Conservation (phyloP, 2,797 vertebrate genomes). For the Echiichthys vipera region DNA sequence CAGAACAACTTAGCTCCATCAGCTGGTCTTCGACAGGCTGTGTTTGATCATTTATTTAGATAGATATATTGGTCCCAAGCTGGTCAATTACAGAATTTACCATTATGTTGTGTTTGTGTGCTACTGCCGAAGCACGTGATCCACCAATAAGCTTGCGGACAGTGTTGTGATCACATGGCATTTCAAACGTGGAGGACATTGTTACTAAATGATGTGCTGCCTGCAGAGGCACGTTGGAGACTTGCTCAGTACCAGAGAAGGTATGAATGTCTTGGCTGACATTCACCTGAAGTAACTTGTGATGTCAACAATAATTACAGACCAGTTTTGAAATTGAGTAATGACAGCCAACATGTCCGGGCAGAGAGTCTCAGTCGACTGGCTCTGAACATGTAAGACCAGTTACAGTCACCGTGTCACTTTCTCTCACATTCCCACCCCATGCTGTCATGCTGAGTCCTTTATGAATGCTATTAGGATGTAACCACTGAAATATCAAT, state of each 20-base stretch:
- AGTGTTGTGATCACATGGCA: neutral
- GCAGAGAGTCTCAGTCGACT: neutral
- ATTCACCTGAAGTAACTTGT: constrained; percentile 4
- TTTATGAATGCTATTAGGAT: neutral
- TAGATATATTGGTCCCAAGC: too few species aligned
- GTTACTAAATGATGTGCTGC: neutral
- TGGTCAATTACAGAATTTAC: too few species aligned
- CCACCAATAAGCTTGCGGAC: neutral
- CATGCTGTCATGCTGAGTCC: neutral
- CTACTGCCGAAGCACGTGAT: neutral
- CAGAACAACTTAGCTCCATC: neutral
- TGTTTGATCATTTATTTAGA: neutral
- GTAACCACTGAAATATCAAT: neutral
- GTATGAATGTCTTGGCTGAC: constrained; percentile 3
- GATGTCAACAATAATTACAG: constrained; percentile 28
- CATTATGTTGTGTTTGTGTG: neutral
- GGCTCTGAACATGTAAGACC: constrained; percentile 6
- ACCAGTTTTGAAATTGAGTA: constrained; percentile 8
- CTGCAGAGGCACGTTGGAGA: neutral
- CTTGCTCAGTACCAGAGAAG: neutral
- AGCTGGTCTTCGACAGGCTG: neutral
- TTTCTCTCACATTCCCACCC: neutral
- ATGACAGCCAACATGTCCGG: constrained; percentile 28
- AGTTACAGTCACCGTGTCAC: neutral
- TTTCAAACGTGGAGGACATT: neutral